These are phyloP conservation scores for Ceyx margarethae DNA, from an alignment of 2,113 vertebrate genomes.

Conservation along the genomic window DNA sequence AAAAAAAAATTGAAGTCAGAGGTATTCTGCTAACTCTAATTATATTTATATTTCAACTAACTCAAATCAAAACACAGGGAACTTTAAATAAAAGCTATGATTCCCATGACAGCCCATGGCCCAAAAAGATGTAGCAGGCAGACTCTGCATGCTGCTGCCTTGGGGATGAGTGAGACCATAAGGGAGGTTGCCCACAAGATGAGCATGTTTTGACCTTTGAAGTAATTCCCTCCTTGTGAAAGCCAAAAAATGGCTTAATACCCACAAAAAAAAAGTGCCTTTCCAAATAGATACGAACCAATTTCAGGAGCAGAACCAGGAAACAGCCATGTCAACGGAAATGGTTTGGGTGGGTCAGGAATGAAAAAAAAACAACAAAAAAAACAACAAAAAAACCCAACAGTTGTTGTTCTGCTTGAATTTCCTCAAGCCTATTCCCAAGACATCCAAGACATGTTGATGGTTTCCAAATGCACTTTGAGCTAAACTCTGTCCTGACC, in stretches of 20 bases:
- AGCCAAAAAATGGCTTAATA: neutral
- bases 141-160: neutral
- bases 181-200: rapidly evolving
- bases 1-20: slow-evolving; percentile 42
- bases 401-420: neutral
- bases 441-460: too few species aligned
- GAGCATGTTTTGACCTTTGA: neutral
- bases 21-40: slow-evolving; percentile 30
- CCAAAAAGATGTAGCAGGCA: neutral
- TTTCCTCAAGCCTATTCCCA: neutral
- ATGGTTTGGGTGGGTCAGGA: neutral
- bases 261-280: neutral
- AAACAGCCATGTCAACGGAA: neutral
- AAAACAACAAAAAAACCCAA: neutral
- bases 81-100: slow-evolving; percentile 15
- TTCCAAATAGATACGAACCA: neutral
- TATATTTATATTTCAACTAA: slow-evolving; percentile 20
- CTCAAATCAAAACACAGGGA: slow-evolving; percentile 15
- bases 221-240: neutral
- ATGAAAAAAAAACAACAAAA: neutral
- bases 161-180: neutral
- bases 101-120: neutral
- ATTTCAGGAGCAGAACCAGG: neutral
- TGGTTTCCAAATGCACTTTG: neutral
- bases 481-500: neutral